Percentiles rank a stretch among this genome's conserved stretches.
phyloP scores from a whole-genome alignment of 2,888 invertebrate species.

The Drosophila pseudotakahashii region DNA sequence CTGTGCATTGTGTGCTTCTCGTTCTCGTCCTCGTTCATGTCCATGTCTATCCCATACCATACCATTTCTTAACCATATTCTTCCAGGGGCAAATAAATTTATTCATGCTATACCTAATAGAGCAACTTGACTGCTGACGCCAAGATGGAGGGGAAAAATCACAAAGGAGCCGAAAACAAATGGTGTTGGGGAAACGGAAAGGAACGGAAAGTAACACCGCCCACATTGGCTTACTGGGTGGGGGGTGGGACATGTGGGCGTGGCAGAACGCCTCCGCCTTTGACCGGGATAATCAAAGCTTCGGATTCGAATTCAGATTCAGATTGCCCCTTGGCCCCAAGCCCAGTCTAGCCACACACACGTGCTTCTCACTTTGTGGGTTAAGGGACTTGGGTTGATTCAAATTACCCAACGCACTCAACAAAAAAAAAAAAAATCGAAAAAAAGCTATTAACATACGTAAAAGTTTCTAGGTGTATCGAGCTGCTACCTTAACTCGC shows the following conservation, averaged over 20 bases:
- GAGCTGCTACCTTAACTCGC: not conserved
- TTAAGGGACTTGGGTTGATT: constrained; percentile 11
- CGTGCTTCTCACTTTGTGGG: constrained; percentile 7
- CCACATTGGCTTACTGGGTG: not conserved
- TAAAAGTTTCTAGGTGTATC: not conserved
- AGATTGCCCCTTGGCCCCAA: constrained; percentile 51
- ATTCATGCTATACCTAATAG: constrained; percentile 70
- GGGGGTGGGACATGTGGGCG: not conserved
- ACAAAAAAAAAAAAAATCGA: not conserved
- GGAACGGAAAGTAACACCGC: constrained; percentile 7
- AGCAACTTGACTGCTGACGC: constrained; percentile 33
- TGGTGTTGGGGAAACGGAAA: constrained; percentile 4
- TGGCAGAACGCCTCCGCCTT: constrained; percentile 57
- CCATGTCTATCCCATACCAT: too few species aligned
- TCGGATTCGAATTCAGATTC: constrained; percentile 43
- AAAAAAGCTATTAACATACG: constrained; percentile 1
- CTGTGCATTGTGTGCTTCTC: not conserved
- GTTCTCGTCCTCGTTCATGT: not conserved
- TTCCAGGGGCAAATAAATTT: constrained; percentile 54
- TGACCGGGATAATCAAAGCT: constrained; percentile 65
- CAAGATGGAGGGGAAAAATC: not conserved
- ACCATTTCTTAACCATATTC: too few species aligned
- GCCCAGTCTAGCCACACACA: constrained; percentile 16
- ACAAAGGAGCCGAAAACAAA: constrained; percentile 15
- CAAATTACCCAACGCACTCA: constrained; percentile 12